Evolutionary conservation across 2,113 vertebrate species (phyloP).

Genomic region (Dipodomys merriami): DNA sequence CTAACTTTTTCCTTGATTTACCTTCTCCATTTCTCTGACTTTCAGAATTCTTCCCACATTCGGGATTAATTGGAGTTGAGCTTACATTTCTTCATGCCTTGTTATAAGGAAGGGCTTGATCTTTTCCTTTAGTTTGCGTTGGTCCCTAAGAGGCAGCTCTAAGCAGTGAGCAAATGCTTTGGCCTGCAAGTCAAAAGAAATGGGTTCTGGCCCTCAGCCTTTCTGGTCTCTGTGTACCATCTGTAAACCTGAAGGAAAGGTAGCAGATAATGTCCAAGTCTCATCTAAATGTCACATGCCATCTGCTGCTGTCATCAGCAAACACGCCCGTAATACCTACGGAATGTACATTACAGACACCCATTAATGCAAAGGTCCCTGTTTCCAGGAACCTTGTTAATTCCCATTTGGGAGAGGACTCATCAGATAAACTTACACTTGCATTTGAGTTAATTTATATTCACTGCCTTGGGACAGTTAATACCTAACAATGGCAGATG

Average conservation of each 20-base stretch:
- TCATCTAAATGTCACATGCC: neutral
- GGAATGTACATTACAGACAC: neutral
- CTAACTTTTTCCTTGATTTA: constrained; percentile 45
- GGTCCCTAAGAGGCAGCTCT: neutral
- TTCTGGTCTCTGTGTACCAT: neutral
- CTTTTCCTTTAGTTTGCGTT: constrained; percentile 3
- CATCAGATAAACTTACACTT: neutral
- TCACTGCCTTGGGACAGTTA: neutral
- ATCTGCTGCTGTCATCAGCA: neutral
- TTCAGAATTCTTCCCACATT: constrained; percentile 55
- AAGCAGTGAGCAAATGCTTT: neutral
- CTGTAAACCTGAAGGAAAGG: neutral
- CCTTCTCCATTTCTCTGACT: constrained; percentile 72
- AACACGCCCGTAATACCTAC: neutral
- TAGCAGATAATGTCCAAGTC: neutral
- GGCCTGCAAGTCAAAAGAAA: neutral
- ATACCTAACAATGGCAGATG: neutral
- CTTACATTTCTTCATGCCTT: neutral
- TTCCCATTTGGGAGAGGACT: neutral
- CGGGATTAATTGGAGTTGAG: neutral
- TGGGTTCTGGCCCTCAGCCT: neutral
- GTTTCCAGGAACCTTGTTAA: neutral
- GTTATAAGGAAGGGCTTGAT: neutral
- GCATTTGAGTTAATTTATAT: neutral
- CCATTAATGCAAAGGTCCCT: neutral